Conservation (phyloP, 2,888 invertebrate genomes). For the Amphimallon solstitiale region DNA sequence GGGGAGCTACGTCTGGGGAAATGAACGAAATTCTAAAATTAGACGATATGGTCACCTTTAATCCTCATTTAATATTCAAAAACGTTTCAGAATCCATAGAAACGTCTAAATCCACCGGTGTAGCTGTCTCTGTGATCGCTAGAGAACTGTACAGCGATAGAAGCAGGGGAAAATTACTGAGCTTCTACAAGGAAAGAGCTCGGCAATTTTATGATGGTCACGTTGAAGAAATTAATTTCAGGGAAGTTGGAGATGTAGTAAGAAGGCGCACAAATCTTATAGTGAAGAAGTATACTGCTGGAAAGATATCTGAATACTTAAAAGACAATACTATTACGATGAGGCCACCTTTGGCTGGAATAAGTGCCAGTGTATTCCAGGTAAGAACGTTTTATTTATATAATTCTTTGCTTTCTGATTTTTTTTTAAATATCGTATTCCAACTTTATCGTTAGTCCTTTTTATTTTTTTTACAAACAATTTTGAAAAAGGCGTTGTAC, state of each 20-base stretch:
- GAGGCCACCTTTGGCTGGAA: constrained; percentile 81
- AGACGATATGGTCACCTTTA: constrained; percentile 90
- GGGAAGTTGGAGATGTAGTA: constrained; percentile 84
- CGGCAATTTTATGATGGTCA: constrained; percentile 89
- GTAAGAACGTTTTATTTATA: constrained; percentile 61
- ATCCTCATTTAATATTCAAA: constrained; percentile 87
- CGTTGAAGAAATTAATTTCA: constrained; percentile 86
- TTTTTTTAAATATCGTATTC: no score
- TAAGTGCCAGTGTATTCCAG: constrained; percentile 84
- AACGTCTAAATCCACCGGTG: constrained; percentile 73
- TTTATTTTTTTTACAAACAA: neutral
- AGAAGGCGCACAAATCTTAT: constrained; percentile 82
- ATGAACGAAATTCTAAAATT: constrained; percentile 87
- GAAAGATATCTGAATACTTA: constrained; percentile 80
- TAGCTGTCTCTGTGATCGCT: constrained; percentile 83
- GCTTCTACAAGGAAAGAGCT: constrained; percentile 88
- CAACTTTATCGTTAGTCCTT: no score
- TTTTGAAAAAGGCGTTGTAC: neutral
- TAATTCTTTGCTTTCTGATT: no score
- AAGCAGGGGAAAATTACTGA: constrained; percentile 80
- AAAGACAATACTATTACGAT: constrained; percentile 77
- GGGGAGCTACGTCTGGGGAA: constrained; percentile 88
- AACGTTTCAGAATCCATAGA: constrained; percentile 86
- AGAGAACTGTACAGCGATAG: constrained; percentile 86
- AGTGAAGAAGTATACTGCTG: constrained; percentile 81